These are phyloP conservation scores for Drosophila tsacasi DNA, from an alignment of 1,140 invertebrate genomes.

Conservation along the genomic window DNA sequence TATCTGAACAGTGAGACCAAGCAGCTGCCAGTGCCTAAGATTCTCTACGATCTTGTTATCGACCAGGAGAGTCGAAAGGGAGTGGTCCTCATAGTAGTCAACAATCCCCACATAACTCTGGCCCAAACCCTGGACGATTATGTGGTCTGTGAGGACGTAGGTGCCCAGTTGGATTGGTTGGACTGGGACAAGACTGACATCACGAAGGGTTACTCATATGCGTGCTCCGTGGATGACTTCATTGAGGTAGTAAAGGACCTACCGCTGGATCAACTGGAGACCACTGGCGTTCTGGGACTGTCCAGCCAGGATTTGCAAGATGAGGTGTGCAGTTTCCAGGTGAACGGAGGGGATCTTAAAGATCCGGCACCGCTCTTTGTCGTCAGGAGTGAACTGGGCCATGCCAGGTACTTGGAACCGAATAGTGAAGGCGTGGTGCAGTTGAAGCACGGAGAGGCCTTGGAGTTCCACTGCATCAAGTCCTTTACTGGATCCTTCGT, in stretches of 20 bases:
- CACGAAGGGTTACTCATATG: constrained; percentile 88
- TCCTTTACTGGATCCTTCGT: constrained; percentile 52
- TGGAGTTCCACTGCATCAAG: constrained; percentile 71
- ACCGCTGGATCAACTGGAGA: constrained; percentile 64
- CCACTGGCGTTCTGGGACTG: constrained; percentile 57
- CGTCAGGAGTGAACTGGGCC: constrained; percentile 27
- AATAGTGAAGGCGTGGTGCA: constrained; percentile 53
- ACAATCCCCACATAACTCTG: constrained; percentile 86
- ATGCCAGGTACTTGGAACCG: constrained; percentile 60
- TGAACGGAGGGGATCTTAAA: constrained; percentile 67
- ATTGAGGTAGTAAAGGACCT: constrained; percentile 85
- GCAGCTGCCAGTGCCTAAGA: constrained; percentile 86
- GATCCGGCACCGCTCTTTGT: constrained; percentile 69
- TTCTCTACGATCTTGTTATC: constrained; percentile 87
- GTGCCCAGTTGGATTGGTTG: constrained; percentile 86
- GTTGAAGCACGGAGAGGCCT: constrained; percentile 54
- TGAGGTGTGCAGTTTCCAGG: constrained; percentile 51
- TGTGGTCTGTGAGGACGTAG: constrained; percentile 86
- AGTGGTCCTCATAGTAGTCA: constrained; percentile 87
- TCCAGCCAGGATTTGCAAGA: constrained; percentile 24
- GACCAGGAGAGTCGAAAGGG: constrained; percentile 85
- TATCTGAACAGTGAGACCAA: constrained; percentile 84
- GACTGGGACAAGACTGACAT: constrained; percentile 86
- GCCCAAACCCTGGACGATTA: constrained; percentile 77
- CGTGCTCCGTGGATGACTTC: constrained; percentile 88